A percentile compares a stretch with the other conserved stretches of the same genome.
Evolutionary conservation across 2,888 invertebrate genomes (phyloP).

Genomic region (Amphipyra berbera): DNA sequence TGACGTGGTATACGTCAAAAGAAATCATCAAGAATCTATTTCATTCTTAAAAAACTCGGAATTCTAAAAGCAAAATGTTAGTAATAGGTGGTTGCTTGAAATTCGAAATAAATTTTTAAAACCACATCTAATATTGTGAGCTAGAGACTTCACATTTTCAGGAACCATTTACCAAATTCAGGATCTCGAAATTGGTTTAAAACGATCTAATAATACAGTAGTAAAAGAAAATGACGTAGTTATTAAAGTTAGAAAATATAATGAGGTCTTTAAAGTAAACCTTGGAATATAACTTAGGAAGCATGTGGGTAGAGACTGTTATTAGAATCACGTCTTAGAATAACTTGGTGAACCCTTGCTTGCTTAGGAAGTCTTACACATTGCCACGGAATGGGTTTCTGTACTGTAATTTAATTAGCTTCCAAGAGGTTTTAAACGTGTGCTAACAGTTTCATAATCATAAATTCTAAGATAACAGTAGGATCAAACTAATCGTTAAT

Average conservation of each 20-base stretch:
- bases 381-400: conserved; percentile 37
- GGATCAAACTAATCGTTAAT: too few relatives aligned
- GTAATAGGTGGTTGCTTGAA: too few relatives aligned
- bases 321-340: conserved; percentile 36
- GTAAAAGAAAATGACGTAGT: background rate
- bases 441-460: conserved; percentile 17
- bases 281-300: conserved; percentile 7
- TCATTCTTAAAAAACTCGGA: too few relatives aligned
- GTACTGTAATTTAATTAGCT: conserved; percentile 50
- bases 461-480: background rate
- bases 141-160: background rate
- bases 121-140: background rate
- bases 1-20: too few relatives aligned
- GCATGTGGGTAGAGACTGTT: conserved; percentile 21
- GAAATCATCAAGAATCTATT: too few relatives aligned
- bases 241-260: conserved; percentile 5
- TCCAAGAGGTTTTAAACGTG: conserved; percentile 26
- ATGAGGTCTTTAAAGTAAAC: conserved; percentile 18
- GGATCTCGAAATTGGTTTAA: background rate
- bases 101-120: too few relatives aligned
- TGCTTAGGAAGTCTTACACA: conserved; percentile 53
- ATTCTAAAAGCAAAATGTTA: too few relatives aligned
- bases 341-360: conserved; percentile 40
- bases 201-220: background rate
- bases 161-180: background rate